phyloP scores from a whole-genome alignment of 2,888 invertebrate genomes.

The Hydraecia micacea region DNA sequence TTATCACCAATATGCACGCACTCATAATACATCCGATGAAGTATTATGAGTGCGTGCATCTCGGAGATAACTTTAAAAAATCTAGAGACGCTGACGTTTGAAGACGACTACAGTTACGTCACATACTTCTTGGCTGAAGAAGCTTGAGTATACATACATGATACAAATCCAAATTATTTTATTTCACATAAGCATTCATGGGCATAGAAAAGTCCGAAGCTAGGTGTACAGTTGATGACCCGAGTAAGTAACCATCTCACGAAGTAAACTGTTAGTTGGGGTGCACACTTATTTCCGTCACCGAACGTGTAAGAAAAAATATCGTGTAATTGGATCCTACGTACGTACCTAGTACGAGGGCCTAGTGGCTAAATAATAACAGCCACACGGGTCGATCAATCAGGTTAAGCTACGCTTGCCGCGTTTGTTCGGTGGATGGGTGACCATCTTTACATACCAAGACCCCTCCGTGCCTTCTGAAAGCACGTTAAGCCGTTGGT shows the following conservation, averaged over 20 bases:
- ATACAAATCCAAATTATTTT: neutral
- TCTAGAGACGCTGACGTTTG: neutral
- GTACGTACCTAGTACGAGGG: too few species aligned
- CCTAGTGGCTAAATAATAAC: too few species aligned
- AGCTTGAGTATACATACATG: neutral
- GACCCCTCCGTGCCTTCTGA: too few species aligned
- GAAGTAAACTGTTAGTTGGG: too few species aligned
- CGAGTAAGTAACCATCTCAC: neutral
- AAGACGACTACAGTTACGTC: neutral
- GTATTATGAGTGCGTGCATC: too few species aligned
- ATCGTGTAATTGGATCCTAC: neutral
- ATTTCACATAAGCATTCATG: neutral
- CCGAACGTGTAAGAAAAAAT: neutral
- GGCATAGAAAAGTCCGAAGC: neutral
- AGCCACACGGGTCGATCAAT: too few species aligned
- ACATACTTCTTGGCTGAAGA: neutral
- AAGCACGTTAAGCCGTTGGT: too few species aligned
- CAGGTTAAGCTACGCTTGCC: too few species aligned
- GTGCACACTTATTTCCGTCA: neutral
- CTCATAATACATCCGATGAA: neutral
- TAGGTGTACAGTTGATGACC: neutral
- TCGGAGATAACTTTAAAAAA: too few species aligned
- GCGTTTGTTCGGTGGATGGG: too few species aligned
- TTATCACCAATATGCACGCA: neutral
- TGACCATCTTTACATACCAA: too few species aligned